Conservation (phyloP, 1,140 invertebrate genomes). For the Apis florea region DNA sequence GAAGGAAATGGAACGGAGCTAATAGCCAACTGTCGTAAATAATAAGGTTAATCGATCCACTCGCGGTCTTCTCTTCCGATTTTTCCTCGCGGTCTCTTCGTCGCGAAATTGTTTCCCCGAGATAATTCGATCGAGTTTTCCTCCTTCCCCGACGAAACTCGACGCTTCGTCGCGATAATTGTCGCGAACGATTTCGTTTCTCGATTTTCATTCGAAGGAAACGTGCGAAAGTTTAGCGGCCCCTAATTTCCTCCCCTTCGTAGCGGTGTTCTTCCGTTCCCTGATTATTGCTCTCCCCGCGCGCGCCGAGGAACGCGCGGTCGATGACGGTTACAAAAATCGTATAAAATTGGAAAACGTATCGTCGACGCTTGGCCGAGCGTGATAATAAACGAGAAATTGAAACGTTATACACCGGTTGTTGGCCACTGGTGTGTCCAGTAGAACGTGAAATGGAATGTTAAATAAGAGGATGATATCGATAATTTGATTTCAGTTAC, state of each 20-base stretch:
- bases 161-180: not conserved
- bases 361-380: not conserved
- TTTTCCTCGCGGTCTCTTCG: not conserved
- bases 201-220: too few relatives aligned
- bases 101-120: not conserved
- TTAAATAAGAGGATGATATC: not conserved
- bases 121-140: slow-evolving; percentile 3
- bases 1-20: not conserved
- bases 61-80: slow-evolving; percentile 19
- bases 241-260: too few relatives aligned
- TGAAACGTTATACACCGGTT: not conserved
- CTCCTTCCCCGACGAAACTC: not conserved
- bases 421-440: not conserved
- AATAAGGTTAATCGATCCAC: slow-evolving; percentile 40
- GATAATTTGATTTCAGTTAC: not conserved
- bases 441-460: not conserved
- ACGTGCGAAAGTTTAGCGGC: too few relatives aligned
- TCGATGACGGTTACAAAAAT: not conserved
- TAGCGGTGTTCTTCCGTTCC: too few relatives aligned
- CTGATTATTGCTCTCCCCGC: too few relatives aligned
- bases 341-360: not conserved
- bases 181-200: not conserved
- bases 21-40: slow-evolving; percentile 26
- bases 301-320: too few relatives aligned
- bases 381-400: not conserved